Percentiles rank a stretch among this genome's conserved stretches.
phyloP scores from a whole-genome alignment of 2,113 vertebrate species.

The Gavialis gangeticus region DNA sequence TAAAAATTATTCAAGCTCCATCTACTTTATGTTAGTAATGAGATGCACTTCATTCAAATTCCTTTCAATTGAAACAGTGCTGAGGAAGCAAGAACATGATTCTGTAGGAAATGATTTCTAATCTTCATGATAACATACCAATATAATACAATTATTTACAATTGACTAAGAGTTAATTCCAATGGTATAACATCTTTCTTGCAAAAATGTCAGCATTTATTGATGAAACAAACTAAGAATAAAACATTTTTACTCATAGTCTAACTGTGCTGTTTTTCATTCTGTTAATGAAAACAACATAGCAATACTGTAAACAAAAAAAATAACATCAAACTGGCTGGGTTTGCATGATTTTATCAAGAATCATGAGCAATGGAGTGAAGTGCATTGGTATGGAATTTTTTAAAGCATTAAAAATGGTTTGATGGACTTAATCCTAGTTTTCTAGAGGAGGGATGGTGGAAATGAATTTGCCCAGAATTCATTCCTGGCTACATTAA shows the following conservation, averaged over 20 bases:
- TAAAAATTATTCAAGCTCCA: slow-evolving; percentile 87
- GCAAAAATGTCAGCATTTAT: slow-evolving; percentile 85
- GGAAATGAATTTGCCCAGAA: neutral
- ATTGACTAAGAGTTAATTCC: slow-evolving; percentile 89
- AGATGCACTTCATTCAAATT: slow-evolving; percentile 90
- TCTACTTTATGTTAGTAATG: slow-evolving; percentile 88
- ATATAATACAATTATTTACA: slow-evolving; percentile 90
- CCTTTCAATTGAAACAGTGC: slow-evolving; percentile 87
- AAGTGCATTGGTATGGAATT: slow-evolving; percentile 40
- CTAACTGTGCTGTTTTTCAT: slow-evolving; percentile 83
- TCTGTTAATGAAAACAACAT: slow-evolving; percentile 84
- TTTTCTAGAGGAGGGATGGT: neutral
- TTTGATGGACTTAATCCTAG: neutral
- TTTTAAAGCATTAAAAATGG: slow-evolving; percentile 38
- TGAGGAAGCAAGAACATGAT: slow-evolving; percentile 87
- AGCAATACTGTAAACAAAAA: slow-evolving; percentile 84
- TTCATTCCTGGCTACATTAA: neutral
- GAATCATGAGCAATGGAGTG: slow-evolving; percentile 61
- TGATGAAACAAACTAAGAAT: slow-evolving; percentile 87
- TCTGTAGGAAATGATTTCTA: slow-evolving; percentile 87
- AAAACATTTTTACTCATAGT: slow-evolving; percentile 83
- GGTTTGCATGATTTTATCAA: slow-evolving; percentile 81
- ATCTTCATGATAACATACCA: slow-evolving; percentile 87
- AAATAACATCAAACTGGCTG: slow-evolving; percentile 81
- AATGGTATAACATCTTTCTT: slow-evolving; percentile 86